Conservation (phyloP, 2,113 vertebrate genomes). For the Heloderma charlesbogerti region DNA sequence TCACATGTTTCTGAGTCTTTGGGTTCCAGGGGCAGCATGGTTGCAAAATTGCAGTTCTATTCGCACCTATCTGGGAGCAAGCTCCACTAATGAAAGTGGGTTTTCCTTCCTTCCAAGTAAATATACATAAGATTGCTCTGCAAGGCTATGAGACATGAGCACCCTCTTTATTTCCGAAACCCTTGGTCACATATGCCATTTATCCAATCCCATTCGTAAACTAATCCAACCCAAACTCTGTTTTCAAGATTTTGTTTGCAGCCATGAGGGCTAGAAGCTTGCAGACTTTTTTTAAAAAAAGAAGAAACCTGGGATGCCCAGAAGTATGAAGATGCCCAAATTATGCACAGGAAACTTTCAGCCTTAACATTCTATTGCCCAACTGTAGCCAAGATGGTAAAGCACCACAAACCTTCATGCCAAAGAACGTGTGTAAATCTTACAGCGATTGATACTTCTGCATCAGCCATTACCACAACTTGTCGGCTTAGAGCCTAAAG, state of each 20-base stretch:
- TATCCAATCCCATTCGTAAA: background rate
- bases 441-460: background rate
- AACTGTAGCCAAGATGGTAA: background rate
- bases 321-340: background rate
- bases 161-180: background rate
- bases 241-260: background rate
- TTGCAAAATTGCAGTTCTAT: background rate
- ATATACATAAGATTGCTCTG: background rate
- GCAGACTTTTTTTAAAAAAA: background rate
- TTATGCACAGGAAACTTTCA: background rate
- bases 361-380: background rate
- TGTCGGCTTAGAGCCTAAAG: constrained; percentile 3
- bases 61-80: background rate
- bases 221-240: background rate
- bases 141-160: background rate
- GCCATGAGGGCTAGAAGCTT: background rate
- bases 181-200: background rate
- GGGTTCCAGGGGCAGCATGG: too few relatives aligned
- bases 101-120: background rate
- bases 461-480: background rate
- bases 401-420: background rate
- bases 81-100: background rate
- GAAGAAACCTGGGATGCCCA: background rate
- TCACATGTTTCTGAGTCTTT: too few relatives aligned
- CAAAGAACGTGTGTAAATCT: background rate